phyloP scores from a whole-genome alignment of 2,888 invertebrate species.

The Mongoloraphidia duomilia region DNA sequence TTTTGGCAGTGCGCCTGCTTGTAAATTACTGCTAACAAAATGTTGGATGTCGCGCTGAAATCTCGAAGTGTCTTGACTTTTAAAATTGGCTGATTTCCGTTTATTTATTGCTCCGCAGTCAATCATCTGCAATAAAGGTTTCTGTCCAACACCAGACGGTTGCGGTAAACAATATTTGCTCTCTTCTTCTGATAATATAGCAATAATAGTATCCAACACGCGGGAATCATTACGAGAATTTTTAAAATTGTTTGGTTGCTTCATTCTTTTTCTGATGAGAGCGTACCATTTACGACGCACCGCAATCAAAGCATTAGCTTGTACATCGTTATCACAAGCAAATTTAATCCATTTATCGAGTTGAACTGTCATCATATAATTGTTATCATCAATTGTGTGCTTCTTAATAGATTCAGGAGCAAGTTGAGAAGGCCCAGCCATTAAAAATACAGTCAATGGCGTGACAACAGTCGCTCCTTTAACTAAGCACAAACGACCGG shows the following conservation, averaged over 20 bases:
- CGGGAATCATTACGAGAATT: slow-evolving; percentile 45
- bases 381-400: no score
- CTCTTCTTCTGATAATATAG: slow-evolving; percentile 57
- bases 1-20: no score
- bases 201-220: slow-evolving; percentile 48
- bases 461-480: slow-evolving; percentile 71
- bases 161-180: slow-evolving; percentile 50
- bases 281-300: slow-evolving; percentile 14
- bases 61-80: no score
- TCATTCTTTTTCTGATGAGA: slow-evolving; percentile 32
- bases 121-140: slow-evolving; percentile 48
- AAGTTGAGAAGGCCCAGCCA: not conserved
- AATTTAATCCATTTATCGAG: slow-evolving; percentile 24
- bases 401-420: not conserved
- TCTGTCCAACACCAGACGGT: slow-evolving; percentile 60
- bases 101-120: no score
- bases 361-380: not conserved
- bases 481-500: slow-evolving; percentile 52
- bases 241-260: slow-evolving; percentile 40
- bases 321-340: slow-evolving; percentile 14
- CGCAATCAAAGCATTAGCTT: slow-evolving; percentile 17
- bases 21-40: no score
- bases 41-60: no score
- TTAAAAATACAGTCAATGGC: slow-evolving; percentile 50
- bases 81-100: no score